phyloP scores from a whole-genome alignment of 2,888 invertebrate genomes.

The Sarcophaga rosellei region DNA sequence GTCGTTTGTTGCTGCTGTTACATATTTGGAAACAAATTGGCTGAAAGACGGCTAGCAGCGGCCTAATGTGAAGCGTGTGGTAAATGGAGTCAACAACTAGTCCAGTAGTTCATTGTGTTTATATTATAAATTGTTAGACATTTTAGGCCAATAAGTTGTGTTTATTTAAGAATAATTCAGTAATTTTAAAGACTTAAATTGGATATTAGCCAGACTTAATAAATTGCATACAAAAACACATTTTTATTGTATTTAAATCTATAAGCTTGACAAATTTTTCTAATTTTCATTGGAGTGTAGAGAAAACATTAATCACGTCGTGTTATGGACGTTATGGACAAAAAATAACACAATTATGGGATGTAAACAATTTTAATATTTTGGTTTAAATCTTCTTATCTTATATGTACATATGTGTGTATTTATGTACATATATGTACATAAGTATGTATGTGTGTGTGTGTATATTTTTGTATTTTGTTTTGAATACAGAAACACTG shows the following conservation, averaged over 20 bases:
- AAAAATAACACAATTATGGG: conserved; percentile 12
- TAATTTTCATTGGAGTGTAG: conserved; percentile 17
- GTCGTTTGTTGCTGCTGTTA: neutral
- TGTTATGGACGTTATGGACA: conserved; percentile 4
- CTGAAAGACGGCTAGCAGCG: neutral
- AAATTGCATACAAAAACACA: conserved; percentile 3
- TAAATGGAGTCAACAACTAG: conserved; percentile 16
- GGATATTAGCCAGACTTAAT: conserved; percentile 25
- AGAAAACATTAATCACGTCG: conserved; percentile 43
- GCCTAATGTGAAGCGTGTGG: neutral
- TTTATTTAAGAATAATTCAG: conserved; percentile 1
- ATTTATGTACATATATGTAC: no score
- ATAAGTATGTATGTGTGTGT: no score
- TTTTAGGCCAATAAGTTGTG: conserved; percentile 36
- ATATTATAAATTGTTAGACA: conserved; percentile 38
- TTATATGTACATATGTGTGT: no score
- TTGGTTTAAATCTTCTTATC: neutral
- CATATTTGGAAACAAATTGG: neutral
- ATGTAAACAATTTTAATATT: conserved; percentile 16
- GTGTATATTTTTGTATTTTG: neutral
- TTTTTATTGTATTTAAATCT: conserved; percentile 35
- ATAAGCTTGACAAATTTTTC: conserved; percentile 54
- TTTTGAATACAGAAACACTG: neutral
- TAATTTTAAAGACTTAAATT: conserved; percentile 25
- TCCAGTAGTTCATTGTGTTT: conserved; percentile 25